Conservation (phyloP, 2,113 vertebrate species). For the Actenoides hombroni region DNA sequence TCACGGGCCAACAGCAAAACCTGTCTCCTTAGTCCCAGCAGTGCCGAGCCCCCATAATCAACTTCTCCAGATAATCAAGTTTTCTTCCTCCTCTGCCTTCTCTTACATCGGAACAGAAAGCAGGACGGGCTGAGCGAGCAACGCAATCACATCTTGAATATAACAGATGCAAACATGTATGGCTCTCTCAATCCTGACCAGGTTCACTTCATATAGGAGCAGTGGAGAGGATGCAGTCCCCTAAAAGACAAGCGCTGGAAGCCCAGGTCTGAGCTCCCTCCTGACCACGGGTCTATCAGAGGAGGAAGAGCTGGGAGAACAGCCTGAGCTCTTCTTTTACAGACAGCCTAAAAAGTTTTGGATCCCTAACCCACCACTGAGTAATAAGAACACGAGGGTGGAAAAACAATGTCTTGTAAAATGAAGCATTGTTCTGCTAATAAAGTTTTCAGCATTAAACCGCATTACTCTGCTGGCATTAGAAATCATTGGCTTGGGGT, state of each 20-base stretch:
- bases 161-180: not conserved
- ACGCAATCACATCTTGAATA: not conserved
- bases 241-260: not conserved
- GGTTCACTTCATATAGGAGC: fast-evolving
- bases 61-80: not conserved
- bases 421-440: slow-evolving; percentile 65
- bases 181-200: not conserved
- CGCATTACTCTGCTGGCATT: slow-evolving; percentile 34
- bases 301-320: not conserved
- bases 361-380: slow-evolving; percentile 19
- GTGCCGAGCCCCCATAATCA: not conserved
- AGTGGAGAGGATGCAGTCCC: not conserved
- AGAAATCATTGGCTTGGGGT: slow-evolving; percentile 43
- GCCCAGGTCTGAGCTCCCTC: not conserved
- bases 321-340: not conserved
- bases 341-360: slow-evolving; percentile 2
- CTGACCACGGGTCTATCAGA: not conserved
- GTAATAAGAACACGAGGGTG: slow-evolving; percentile 39
- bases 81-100: not conserved
- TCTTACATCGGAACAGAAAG: not conserved
- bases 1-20: not conserved
- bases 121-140: not conserved
- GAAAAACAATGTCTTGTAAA: slow-evolving; percentile 66
- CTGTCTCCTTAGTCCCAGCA: not conserved
- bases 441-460: slow-evolving; percentile 63